A percentile compares a stretch with the other conserved stretches of the same genome.
These are phyloP conservation scores for Tachystola acroxantha DNA, from an alignment of 2,888 invertebrate species.

Conservation along the genomic window DNA sequence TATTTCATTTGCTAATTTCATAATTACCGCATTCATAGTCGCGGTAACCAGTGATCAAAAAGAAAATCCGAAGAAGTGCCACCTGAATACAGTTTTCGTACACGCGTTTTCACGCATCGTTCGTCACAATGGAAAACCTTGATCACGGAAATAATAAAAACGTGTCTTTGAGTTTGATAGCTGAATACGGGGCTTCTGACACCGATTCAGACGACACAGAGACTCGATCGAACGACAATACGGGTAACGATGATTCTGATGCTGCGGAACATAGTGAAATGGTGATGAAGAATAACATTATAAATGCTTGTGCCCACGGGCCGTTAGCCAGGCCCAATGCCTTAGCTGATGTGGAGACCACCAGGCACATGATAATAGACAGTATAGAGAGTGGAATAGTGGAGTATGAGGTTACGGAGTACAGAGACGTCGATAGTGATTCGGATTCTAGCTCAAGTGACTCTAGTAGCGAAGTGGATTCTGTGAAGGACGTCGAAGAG, in stretches of 20 bases:
- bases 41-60: slow-evolving; percentile 1
- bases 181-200: slow-evolving; percentile 65
- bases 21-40: neutral
- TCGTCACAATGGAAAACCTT: slow-evolving; percentile 63
- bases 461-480: slow-evolving; percentile 63
- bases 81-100: slow-evolving; percentile 8
- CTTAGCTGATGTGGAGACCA: slow-evolving; percentile 45
- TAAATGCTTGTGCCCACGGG: slow-evolving; percentile 71
- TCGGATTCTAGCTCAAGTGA: slow-evolving; percentile 48
- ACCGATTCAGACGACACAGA: slow-evolving; percentile 65
- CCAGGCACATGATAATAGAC: slow-evolving; percentile 69
- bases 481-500: slow-evolving; percentile 65
- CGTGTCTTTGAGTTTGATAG: slow-evolving; percentile 67
- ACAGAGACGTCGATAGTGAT: slow-evolving; percentile 56
- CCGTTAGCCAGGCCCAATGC: slow-evolving; percentile 45
- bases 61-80: slow-evolving; percentile 4
- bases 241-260: slow-evolving; percentile 56
- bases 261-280: slow-evolving; percentile 63
- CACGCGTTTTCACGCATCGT: slow-evolving; percentile 21
- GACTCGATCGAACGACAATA: slow-evolving; percentile 41
- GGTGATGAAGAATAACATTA: slow-evolving; percentile 72
- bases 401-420: slow-evolving; percentile 67
- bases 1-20: slow-evolving; percentile 8
- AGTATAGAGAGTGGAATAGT: slow-evolving; percentile 58
- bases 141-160: slow-evolving; percentile 65